Conservation (phyloP, 2,888 invertebrate species). For the Cephus nigrinus region DNA sequence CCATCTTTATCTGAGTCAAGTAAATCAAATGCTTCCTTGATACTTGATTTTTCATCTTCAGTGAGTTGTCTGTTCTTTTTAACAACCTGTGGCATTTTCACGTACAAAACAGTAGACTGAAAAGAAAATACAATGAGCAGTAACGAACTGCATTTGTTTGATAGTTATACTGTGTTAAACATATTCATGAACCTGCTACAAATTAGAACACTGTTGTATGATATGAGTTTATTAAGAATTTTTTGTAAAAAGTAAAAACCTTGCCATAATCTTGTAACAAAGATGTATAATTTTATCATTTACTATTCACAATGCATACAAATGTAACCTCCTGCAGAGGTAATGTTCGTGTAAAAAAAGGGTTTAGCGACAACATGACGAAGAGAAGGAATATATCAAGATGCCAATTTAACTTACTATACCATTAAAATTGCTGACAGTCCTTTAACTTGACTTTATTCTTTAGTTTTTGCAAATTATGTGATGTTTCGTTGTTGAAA, state of each 20-base stretch:
- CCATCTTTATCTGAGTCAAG: conserved; percentile 47
- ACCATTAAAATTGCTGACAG: background rate
- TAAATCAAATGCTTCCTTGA: conserved; percentile 41
- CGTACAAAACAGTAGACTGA: background rate
- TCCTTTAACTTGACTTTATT: background rate
- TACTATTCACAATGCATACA: background rate
- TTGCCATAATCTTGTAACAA: background rate
- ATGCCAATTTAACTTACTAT: background rate
- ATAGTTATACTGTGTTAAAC: background rate
- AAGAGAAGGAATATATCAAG: background rate
- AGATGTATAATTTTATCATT: background rate
- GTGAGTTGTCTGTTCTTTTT: conserved; percentile 28
- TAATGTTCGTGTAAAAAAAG: background rate
- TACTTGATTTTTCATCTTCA: conserved; percentile 34
- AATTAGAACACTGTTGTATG: background rate
- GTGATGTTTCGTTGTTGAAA: background rate
- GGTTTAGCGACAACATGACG: background rate
- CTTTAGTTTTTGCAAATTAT: background rate
- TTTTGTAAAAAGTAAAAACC: background rate
- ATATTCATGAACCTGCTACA: background rate
- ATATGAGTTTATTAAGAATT: background rate
- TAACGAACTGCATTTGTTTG: background rate
- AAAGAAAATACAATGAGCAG: background rate
- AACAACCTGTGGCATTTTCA: background rate
- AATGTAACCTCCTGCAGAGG: background rate